Evolutionary conservation across 35 echinoderm and acorn worm species (phyloP).

Genomic region (Apostichopus japonicus): DNA sequence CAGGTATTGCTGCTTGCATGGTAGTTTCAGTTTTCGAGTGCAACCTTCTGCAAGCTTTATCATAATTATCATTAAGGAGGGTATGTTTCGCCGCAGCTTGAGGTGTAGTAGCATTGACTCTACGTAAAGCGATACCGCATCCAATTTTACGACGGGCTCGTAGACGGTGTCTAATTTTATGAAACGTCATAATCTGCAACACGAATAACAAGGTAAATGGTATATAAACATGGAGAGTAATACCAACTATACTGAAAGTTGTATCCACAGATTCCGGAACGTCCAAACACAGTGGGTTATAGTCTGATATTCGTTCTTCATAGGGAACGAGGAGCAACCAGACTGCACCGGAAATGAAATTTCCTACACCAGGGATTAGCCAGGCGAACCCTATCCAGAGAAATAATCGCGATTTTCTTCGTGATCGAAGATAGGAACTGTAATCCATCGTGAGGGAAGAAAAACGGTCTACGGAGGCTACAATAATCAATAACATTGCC

Average conservation of each 20-base stretch:
- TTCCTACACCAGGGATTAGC: background rate
- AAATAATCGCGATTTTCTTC: background rate
- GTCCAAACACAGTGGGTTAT: background rate
- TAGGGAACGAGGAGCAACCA: background rate
- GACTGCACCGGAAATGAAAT: background rate
- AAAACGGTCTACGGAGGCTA: background rate
- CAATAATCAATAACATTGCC: background rate
- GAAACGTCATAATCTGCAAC: background rate
- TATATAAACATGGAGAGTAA: background rate
- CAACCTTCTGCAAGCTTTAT: no score
- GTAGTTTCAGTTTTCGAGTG: no score
- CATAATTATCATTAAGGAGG: no score
- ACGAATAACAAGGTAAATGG: background rate
- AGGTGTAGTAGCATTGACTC: no score
- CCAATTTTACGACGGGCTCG: no score
- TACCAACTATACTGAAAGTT: background rate
- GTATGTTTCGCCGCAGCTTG: no score
- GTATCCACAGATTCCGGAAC: background rate
- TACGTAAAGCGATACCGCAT: no score
- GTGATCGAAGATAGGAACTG: background rate
- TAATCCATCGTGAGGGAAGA: background rate
- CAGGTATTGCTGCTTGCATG: no score
- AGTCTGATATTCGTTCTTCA: background rate
- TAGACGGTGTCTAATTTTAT: background rate
- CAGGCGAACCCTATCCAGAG: slow-evolving; percentile 4